These are phyloP conservation scores for Phalanger gymnotis DNA, from an alignment of 2,797 vertebrate genomes.

Conservation along the genomic window DNA sequence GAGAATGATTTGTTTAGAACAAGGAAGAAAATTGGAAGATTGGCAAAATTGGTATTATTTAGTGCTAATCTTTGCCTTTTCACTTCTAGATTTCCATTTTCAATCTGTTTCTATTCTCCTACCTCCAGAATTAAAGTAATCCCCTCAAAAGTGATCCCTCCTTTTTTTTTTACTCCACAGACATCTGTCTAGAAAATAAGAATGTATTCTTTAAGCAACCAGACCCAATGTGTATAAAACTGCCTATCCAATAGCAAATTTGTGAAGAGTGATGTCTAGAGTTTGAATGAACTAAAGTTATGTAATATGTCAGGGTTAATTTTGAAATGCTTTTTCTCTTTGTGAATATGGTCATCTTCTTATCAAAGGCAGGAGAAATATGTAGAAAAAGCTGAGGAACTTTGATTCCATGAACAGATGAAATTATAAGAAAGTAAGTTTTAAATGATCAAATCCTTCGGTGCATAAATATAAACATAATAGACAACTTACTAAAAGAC, in stretches of 20 bases:
- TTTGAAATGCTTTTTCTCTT: constrained; percentile 32
- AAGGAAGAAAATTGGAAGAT: background rate
- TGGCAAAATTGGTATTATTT: background rate
- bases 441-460: background rate
- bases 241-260: background rate
- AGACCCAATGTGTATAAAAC: background rate
- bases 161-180: background rate
- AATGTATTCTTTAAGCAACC: background rate
- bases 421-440: background rate
- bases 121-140: background rate
- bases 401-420: background rate
- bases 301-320: background rate
- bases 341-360: constrained; percentile 24
- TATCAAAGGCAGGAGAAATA: background rate
- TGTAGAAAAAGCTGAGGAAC: background rate
- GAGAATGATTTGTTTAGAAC: background rate
- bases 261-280: background rate
- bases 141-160: background rate
- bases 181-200: background rate
- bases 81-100: background rate
- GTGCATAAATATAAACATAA: background rate
- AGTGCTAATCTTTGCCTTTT: background rate
- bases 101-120: background rate
- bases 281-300: background rate
- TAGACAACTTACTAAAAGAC: constrained; percentile 22